Conservation (phyloP, 2,113 vertebrate species). For the Alectura lathami region DNA sequence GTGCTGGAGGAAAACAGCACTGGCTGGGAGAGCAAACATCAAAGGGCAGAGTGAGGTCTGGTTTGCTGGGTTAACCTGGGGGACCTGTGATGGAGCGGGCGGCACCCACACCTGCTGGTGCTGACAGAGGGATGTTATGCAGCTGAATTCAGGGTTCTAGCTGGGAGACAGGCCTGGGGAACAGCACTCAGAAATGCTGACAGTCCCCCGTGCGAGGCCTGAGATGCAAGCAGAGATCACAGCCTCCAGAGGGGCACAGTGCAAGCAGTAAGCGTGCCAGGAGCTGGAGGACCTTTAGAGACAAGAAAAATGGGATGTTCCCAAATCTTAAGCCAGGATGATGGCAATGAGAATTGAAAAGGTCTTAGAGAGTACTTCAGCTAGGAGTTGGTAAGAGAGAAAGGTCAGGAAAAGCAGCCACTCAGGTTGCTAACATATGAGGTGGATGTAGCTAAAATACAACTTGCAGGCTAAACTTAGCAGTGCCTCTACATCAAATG, state of each 20-base stretch:
- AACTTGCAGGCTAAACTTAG: neutral
- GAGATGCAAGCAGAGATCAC: neutral
- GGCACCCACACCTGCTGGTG: neutral
- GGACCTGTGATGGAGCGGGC: neutral
- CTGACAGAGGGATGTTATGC: neutral
- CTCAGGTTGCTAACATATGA: neutral
- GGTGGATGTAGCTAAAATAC: neutral
- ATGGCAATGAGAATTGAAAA: neutral
- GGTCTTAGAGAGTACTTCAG: neutral
- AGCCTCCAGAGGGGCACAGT: neutral
- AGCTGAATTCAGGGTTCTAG: neutral
- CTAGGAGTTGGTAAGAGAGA: neutral
- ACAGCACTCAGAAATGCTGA: neutral
- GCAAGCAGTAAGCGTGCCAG: neutral
- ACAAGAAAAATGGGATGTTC: neutral
- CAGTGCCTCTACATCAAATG: neutral
- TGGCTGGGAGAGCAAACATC: neutral
- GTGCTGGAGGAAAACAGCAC: neutral
- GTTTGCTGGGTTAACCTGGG: rapidly evolving
- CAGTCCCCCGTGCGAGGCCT: neutral
- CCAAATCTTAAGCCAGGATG: neutral
- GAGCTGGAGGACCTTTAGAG: neutral
- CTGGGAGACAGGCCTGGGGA: neutral
- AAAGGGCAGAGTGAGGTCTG: rapidly evolving
- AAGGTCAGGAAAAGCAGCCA: neutral